These are phyloP conservation scores for Alethe castanea DNA, from an alignment of 2,113 vertebrate genomes.

Conservation along the genomic window DNA sequence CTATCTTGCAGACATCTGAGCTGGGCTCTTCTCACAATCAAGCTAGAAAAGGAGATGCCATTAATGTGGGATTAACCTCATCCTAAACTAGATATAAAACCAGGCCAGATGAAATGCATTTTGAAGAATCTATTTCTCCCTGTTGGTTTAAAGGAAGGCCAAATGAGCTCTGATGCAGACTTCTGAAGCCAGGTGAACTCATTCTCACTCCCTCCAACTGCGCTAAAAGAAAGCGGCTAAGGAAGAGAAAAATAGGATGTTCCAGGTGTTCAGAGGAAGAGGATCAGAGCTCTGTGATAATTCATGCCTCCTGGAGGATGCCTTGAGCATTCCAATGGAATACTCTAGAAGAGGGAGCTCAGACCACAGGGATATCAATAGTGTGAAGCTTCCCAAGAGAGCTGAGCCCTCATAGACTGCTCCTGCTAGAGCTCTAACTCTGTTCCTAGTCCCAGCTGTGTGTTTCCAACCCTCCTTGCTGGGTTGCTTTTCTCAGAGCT, in stretches of 20 bases:
- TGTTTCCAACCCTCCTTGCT: neutral
- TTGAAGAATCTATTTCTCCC: neutral
- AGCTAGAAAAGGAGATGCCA: conserved; percentile 33
- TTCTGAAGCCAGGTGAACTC: conserved; percentile 12
- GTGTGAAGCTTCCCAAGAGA: neutral
- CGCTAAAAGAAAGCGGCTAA: neutral
- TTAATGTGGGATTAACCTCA: conserved; percentile 66
- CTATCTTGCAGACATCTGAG: conserved; percentile 63
- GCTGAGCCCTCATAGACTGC: neutral
- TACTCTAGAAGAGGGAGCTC: neutral
- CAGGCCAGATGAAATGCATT: conserved; percentile 22
- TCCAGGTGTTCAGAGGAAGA: neutral
- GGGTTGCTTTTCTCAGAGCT: neutral
- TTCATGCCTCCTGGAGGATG: neutral
- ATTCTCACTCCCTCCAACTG: neutral
- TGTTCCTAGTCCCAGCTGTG: neutral
- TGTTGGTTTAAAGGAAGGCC: neutral
- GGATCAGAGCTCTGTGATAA: neutral
- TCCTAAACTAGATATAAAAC: conserved; percentile 21
- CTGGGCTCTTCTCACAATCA: conserved; percentile 33
- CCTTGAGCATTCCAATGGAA: neutral
- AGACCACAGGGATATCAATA: neutral
- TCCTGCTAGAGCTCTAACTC: neutral
- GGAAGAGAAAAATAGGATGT: neutral
- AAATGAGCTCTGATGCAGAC: neutral